Conservation (phyloP, 2,888 invertebrate species). For the Drosophila borborema region DNA sequence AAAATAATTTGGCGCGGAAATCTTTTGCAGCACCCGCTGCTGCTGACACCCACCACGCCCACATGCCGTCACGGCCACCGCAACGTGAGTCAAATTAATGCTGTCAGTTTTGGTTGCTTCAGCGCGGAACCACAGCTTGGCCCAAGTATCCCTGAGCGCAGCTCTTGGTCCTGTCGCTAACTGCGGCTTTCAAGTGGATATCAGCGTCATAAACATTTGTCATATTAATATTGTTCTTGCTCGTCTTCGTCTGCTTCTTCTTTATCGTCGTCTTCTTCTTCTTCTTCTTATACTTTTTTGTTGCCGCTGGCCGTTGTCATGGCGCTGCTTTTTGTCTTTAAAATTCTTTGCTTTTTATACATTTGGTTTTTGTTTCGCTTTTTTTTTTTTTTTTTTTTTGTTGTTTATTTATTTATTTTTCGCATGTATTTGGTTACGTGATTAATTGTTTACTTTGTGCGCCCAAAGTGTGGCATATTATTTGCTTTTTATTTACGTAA, state of each 20-base stretch:
- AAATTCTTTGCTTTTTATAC: not conserved
- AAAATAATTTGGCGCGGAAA: not conserved
- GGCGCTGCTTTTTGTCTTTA: conserved; percentile 15
- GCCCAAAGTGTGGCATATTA: conserved; percentile 45
- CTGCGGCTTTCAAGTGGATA: conserved; percentile 51
- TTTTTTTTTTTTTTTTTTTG: conserved; percentile 14
- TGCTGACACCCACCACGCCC: conserved; percentile 5
- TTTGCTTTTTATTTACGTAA: conserved; percentile 30
- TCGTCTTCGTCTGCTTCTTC: not conserved
- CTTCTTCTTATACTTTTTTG: not conserved
- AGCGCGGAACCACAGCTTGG: not conserved
- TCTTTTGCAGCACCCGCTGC: conserved; percentile 12
- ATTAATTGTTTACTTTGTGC: conserved; percentile 68
- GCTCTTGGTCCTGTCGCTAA: not conserved
- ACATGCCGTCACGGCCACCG: conserved; percentile 11
- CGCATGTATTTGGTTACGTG: conserved; percentile 60
- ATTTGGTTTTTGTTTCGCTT: conserved; percentile 9
- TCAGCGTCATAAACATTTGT: conserved; percentile 39
- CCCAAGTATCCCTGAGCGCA: not conserved
- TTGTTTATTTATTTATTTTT: conserved; percentile 19
- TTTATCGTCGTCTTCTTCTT: not conserved
- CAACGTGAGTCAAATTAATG: conserved; percentile 59
- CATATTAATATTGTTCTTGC: conserved; percentile 5
- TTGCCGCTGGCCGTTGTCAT: conserved; percentile 7
- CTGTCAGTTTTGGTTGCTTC: conserved; percentile 32